These are phyloP conservation scores for Apostichopus californicus DNA, from an alignment of 35 echinoderm and acorn worm genomes.

Conservation along the genomic window DNA sequence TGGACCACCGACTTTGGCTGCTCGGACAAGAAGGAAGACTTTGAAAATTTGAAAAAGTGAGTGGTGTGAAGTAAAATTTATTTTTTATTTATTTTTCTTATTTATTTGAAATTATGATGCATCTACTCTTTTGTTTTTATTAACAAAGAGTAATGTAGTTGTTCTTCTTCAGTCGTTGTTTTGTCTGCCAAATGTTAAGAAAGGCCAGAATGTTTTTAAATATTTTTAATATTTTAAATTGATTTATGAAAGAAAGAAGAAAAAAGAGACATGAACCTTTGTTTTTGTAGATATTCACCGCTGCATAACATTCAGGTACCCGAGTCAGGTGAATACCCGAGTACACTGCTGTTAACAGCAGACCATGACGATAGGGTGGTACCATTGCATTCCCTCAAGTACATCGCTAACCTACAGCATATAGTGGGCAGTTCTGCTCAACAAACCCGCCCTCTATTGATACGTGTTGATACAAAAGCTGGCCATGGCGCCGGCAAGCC, in stretches of 20 bases:
- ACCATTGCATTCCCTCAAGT: conserved; percentile 92
- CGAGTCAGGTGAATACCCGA: conserved; percentile 71
- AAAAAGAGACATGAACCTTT: neutral
- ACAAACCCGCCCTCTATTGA: conserved; percentile 88
- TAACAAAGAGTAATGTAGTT: too few relatives aligned
- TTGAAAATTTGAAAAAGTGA: conserved; percentile 57
- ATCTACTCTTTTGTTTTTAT: neutral
- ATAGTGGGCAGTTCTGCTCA: conserved; percentile 32
- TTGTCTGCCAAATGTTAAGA: too few relatives aligned
- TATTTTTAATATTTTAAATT: too few relatives aligned
- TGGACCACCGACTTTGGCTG: conserved; percentile 92
- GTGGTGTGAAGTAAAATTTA: neutral
- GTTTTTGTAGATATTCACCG: conserved; percentile 79
- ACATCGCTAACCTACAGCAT: conserved; percentile 80
- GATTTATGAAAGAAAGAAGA: too few relatives aligned
- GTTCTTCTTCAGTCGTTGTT: too few relatives aligned
- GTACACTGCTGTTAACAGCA: conserved; percentile 78
- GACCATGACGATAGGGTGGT: conserved; percentile 92
- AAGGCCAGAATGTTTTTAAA: too few relatives aligned
- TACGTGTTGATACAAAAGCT: conserved; percentile 83
- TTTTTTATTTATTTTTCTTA: too few relatives aligned
- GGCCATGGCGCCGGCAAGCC: conserved; percentile 94
- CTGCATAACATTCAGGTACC: conserved; percentile 89
- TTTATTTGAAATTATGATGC: neutral
- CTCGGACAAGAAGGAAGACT: conserved; percentile 68